Conservation (phyloP, 2,113 vertebrate species). For the Lepisosteus oculatus region DNA sequence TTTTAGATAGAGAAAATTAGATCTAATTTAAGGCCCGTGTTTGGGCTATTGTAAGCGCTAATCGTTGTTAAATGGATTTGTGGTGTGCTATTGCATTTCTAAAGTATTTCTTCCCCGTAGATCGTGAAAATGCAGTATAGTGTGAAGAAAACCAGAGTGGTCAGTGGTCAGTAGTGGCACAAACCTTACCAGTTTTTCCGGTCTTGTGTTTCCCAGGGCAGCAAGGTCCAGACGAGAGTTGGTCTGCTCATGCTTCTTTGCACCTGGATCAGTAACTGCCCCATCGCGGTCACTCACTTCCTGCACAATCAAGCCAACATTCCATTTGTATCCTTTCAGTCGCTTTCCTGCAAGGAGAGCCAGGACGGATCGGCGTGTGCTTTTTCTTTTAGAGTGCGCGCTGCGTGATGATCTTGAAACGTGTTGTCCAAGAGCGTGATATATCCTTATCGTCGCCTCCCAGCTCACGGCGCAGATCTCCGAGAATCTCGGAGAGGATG, state of each 20-base stretch:
- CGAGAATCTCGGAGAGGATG: slow-evolving; percentile 95
- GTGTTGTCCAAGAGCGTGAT: neutral
- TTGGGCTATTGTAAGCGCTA: no score
- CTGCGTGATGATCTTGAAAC: neutral
- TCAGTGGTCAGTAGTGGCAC: neutral
- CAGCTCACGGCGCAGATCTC: slow-evolving; percentile 96
- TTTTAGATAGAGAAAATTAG: no score
- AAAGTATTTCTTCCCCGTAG: no score
- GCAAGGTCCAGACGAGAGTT: slow-evolving; percentile 94
- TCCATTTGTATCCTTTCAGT: slow-evolving; percentile 92
- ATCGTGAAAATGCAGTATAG: no score
- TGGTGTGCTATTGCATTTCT: no score
- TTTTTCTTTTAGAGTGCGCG: neutral
- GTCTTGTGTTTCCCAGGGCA: slow-evolving; percentile 74
- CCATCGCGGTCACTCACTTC: slow-evolving; percentile 95
- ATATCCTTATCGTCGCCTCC: slow-evolving; percentile 66
- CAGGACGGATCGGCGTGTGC: neutral
- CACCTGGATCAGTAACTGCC: slow-evolving; percentile 95
- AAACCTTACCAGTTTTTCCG: neutral
- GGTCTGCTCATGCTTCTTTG: slow-evolving; percentile 95
- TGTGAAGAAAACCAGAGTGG: neutral
- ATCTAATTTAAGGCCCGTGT: no score
- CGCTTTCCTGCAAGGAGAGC: neutral
- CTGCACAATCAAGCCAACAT: slow-evolving; percentile 94
- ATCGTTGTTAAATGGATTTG: no score